Base-by-base conservation (phyloP, 2,113 vertebrate species). In the Conger conger region DNA sequence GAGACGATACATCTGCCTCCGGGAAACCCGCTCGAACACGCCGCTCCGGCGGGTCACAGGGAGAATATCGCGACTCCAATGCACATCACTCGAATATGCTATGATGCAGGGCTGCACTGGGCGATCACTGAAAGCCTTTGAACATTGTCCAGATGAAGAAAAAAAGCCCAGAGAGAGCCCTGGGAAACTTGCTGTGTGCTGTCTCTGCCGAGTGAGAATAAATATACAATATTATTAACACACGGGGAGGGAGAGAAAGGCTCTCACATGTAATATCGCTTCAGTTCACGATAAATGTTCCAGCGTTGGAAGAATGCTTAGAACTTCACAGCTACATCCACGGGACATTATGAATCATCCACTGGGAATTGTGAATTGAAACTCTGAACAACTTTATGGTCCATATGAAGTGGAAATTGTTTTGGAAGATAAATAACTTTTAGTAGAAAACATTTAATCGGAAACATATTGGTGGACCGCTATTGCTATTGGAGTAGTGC, bases 1-100 rank as follows among this genome's bases (percentile, higher is more conserved):
- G 91, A 95, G 92, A 91, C 90, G 91, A 91, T 93, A 92, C 93
- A 93, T 94, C 92, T 94, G 94, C 92, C 86, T 86, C 87, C 86
- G 87, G 81, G 92, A 92, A 91, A 37, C 50, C 68, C 80, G 45
- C 68, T 82, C 33, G 23, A 57, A 82, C 27, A 57, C n/a, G 30
- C 73, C 37, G 92, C 93, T 91, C 87, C 88, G 91, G 87, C 76
- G 82, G 88, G 92, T 89, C 85, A 88, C 86, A 89, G 87, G 91
- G 87, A 84, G 90, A 84, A 9, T 88, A 82, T 42, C 54, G 89
- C 90, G 89, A 84, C 87, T 88, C 89, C 87, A 87, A 82, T 83
- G 84, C 83, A 73, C 68, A 73, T 35, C 16, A 20, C 42, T 36
- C 76, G 42, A 80, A 36, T 80, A 42, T n/a, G 54, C 30, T 79